Evolutionary conservation across 1,140 invertebrate species (phyloP).

Genomic region (Aphis craccivora): DNA sequence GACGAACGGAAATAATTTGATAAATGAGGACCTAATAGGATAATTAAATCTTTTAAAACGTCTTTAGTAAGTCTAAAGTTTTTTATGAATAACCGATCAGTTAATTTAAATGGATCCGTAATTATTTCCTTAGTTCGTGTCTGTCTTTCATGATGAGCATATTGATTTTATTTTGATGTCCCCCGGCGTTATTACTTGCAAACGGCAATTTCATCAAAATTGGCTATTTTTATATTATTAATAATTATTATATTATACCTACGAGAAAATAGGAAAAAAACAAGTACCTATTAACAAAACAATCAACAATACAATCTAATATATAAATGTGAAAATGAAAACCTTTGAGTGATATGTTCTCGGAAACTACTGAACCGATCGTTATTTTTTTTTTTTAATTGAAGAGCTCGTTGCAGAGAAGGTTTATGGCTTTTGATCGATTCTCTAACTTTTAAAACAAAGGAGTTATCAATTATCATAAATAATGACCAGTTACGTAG

Average conservation of each 20-base stretch:
- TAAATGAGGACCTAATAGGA: background rate
- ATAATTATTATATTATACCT: background rate
- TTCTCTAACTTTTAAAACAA: too few relatives aligned
- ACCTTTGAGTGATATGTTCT: too few relatives aligned
- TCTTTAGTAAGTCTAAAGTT: slow-evolving; percentile 29
- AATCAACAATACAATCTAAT: too few relatives aligned
- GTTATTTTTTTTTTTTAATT: too few relatives aligned
- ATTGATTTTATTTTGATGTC: background rate
- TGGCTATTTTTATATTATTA: background rate
- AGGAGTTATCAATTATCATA: too few relatives aligned
- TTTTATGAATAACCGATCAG: background rate
- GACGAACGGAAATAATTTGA: background rate
- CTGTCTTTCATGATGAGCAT: background rate
- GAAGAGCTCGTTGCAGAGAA: too few relatives aligned
- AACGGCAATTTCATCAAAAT: slow-evolving; percentile 15
- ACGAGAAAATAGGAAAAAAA: too few relatives aligned
- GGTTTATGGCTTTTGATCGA: too few relatives aligned
- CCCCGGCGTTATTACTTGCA: background rate
- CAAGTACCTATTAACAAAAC: too few relatives aligned
- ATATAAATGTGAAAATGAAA: too few relatives aligned
- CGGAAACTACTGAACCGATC: too few relatives aligned
- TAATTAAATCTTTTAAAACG: background rate
- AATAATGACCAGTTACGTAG: too few relatives aligned
- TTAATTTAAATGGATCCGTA: background rate
- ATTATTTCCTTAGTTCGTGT: background rate